Base-by-base conservation (phyloP, 92 coral and sea anemone genomes). In the Virgularia gustaviana region DNA sequence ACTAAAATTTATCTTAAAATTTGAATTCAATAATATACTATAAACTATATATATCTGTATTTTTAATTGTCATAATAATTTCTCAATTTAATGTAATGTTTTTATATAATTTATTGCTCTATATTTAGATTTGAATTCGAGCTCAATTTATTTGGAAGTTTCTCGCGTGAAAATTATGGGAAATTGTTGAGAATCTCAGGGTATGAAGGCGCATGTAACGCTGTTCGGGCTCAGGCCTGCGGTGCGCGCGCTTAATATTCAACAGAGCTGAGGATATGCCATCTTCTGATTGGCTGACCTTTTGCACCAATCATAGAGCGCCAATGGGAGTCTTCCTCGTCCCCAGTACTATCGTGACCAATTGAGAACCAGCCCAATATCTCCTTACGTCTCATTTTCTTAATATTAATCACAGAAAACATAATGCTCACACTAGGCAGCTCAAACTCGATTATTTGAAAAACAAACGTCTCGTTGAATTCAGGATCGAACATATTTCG, bases 401-500 rank as follows among this genome's bases (percentile, higher is more conserved):
- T 94, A 63, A 94, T 94, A 79, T 94, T 94, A 27, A 94, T 83
- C 25, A 94, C 91, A 22, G 99, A 94, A 81, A 94, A 87, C 99
- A 94, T 94, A 29, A 94, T 80, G 80, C 99, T 94, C 33, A 94
- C 99, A 72, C 99, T 94, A 1, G 99, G 99, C 13, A 94, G 88
- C 78, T 94, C 99, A 77, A 94, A 94, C 80, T 94, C 99, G 49
- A 94, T 94, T 47, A 94, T 94, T 88, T 94, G 99, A 84, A 94
- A 94, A 62, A 94, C 99, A 77, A 94, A 94, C 39, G 95, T 94
- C 75, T 94, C 99, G 65, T 94, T 89, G 76, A 89, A 94, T 58
- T 94, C 99, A 1, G 99, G 99, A 70, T 94, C 99, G 79, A 86
- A 85, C 96, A 94, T 94, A 73, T 96, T 94, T 20, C 99, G 91